These are phyloP conservation scores for Lithobius niger DNA, from an alignment of 1,140 invertebrate species.

Conservation along the genomic window DNA sequence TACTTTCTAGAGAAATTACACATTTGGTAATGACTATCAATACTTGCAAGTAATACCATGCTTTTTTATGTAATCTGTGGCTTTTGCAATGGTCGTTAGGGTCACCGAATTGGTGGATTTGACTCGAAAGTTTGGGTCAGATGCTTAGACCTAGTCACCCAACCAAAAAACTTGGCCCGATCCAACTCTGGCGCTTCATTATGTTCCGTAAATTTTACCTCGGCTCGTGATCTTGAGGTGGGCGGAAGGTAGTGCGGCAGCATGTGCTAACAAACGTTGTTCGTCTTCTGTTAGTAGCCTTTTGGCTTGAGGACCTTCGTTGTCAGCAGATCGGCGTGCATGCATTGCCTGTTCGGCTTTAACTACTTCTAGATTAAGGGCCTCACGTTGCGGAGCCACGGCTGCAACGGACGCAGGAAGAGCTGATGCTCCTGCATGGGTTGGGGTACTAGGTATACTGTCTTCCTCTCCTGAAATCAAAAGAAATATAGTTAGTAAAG, in stretches of 20 bases:
- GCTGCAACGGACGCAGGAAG: conserved; percentile 28
- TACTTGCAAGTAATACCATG: too few species aligned
- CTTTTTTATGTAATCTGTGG: too few species aligned
- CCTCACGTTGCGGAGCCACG: conserved; percentile 40
- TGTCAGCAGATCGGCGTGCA: conserved; percentile 23
- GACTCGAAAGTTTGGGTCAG: too few species aligned
- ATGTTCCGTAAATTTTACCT: too few species aligned
- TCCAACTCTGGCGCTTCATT: too few species aligned
- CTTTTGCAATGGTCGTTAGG: too few species aligned
- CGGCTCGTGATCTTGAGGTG: conserved; percentile 80
- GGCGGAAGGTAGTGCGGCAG: conserved; percentile 44
- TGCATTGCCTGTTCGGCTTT: conserved; percentile 30
- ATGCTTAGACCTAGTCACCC: too few species aligned
- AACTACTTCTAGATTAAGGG: conserved; percentile 41
- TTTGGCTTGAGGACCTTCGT: conserved; percentile 25
- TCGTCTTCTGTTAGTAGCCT: conserved; percentile 35
- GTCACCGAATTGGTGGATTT: too few species aligned
- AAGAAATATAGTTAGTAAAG: too few species aligned
- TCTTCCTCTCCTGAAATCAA: conserved; percentile 10
- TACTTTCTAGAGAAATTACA: too few species aligned
- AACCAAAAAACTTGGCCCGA: too few species aligned
- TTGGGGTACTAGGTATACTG: conserved; percentile 14
- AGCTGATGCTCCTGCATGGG: neutral
- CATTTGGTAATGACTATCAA: too few species aligned
- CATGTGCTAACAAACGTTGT: conserved; percentile 32